Base-by-base conservation (phyloP, 1,140 invertebrate genomes). In the Microplitis mediator region DNA sequence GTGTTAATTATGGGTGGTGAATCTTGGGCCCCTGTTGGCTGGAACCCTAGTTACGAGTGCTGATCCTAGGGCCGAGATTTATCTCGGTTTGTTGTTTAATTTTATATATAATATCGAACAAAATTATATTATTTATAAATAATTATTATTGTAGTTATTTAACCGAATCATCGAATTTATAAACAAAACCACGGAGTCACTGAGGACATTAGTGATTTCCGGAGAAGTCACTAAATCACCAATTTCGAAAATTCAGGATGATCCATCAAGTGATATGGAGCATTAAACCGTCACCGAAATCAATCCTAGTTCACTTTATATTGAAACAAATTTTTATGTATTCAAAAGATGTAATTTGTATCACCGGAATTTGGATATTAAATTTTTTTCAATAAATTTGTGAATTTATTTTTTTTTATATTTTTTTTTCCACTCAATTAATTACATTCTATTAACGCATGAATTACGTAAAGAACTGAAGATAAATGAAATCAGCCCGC, bases 21-120 rank as follows among this genome's bases (percentile, higher is more conserved):
- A 81, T 79, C 77, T 84, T 76, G 79, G 16, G 86, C 84, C 82
- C 85, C 83, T 80, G 85, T 80, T 79, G 83, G 82, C 84, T 80
- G 85, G 85, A 86, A 86, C 85, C 85, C 86, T 87, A 87, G 86
- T 87, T 87, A 87, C 86, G 86, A 87, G 86, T 87, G 81, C 86
- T 85, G 86, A 86, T 79, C 85, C 85, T 87, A 87, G 86, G 85
- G 83, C 82, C 84, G 84, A 87, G 85, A 83, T 77, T 72, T 51
- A 50, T 67, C 65, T 77, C 73, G 72, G 72, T 75, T 81, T 84
- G 81, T 85, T 81, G 83, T 75, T 76, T 84, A 72, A 56, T 31
- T 16, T 50, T 64, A 54, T 32, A 35, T n/a, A 13, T 34, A 60
- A 32, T 31, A 39, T 14, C 6, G 5, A 61, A 23, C 58, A 61